Evolutionary conservation across 2,888 invertebrate species (phyloP), one percentile per base, ranked within the genome.

Genomic region (Stegana nigrithorax): DNA sequence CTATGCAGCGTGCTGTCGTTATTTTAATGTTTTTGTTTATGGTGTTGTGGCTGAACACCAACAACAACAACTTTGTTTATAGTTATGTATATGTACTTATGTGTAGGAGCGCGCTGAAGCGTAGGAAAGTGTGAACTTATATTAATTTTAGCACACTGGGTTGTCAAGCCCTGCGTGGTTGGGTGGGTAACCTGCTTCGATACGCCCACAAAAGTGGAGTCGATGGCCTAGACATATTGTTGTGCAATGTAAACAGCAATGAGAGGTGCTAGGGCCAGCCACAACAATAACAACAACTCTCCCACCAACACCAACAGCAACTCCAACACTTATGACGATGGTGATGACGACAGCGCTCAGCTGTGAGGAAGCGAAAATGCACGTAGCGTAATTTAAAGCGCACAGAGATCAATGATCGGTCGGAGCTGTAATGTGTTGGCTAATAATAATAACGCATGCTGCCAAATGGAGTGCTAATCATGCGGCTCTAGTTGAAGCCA

Each of bases 231-330:
- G n/a, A 17, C 5, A n/a, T 6, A 14, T 26, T 27, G 23, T 55
- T 55, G 53, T 55, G 53, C 23, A 55, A 55, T 55, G 32, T 55
- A 32, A 55, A 55, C 53, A 32, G 36, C 53, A 55, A 14, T 55
- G 53, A 10, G n/a, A 55, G 53, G 53, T 32, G 53, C 32, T 55
- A 55, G 36, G 53, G 53, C 32, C 53, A 55, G 21, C 51, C 26
- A 27, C 29, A 25, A 26, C n/a, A 36, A 7, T 12, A 36, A 32
- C 39, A 39, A 14, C 39, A 17, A 39, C n/a, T 32, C n/a, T n/a
- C n/a, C 36, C 51, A 51, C 27, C 29, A 25, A 26, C n/a, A 36
- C 4, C 21, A 36, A 32, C 39, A 39, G n/a, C 39, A 17, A 39
- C n/a, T 32, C n/a, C 17, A 39, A 39, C 17, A 39, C 53, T 21